Evolutionary conservation across 2,113 vertebrate genomes (phyloP).

Genomic region (Pycnonotus jocosus): DNA sequence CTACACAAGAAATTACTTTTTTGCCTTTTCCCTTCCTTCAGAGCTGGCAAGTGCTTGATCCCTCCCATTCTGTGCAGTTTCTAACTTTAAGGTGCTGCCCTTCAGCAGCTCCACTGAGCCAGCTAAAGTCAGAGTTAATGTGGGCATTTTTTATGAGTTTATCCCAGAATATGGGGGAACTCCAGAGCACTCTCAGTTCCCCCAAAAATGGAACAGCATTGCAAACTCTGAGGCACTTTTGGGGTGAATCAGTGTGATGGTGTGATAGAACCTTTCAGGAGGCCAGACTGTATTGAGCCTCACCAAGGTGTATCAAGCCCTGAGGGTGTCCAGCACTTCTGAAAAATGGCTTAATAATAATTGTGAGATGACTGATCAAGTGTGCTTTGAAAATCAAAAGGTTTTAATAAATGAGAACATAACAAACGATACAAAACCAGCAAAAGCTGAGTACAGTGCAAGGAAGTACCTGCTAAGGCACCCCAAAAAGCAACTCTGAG

Average conservation of each 20-base stretch:
- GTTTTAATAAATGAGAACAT: neutral
- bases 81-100: neutral
- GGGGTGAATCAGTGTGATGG: neutral
- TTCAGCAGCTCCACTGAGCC: neutral
- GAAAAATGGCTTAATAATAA: neutral
- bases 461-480: neutral
- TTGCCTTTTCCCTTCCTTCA: neutral
- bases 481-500: neutral
- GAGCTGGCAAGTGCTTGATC: neutral
- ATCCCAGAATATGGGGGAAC: rapidly evolving
- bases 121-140: rapidly evolving
- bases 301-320: neutral
- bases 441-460: neutral
- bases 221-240: rapidly evolving
- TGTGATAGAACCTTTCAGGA: neutral
- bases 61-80: neutral
- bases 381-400: neutral
- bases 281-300: neutral
- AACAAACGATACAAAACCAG: neutral
- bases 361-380: neutral
- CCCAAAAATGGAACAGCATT: neutral
- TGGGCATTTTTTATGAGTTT: neutral
- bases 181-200: neutral
- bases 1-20: neutral
- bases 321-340: neutral